Percentiles rank a stretch among this genome's conserved stretches.
Evolutionary conservation across 2,113 vertebrate species (phyloP).

Genomic region (Phaethornis superciliosus): DNA sequence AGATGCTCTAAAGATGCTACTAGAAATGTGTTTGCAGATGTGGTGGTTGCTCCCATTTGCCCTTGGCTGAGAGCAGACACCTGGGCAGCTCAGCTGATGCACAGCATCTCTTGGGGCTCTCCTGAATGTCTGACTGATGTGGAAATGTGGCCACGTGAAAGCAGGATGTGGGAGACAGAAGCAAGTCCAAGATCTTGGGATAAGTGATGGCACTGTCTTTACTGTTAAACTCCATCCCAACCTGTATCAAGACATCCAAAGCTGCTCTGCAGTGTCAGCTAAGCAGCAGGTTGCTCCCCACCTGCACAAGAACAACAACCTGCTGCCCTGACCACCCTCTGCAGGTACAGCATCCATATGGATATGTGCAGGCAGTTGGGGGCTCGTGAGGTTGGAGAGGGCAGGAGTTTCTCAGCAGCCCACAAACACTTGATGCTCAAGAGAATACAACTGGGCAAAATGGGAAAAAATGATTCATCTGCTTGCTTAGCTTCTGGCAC

Average conservation of each 20-base stretch:
- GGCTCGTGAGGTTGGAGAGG: neutral
- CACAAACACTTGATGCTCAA: neutral
- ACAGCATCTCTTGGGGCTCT: neutral
- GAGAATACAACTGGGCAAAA: neutral
- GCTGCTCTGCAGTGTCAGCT: neutral
- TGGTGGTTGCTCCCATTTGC: neutral
- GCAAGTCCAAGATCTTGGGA: neutral
- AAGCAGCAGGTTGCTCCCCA: neutral
- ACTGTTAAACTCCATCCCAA: neutral
- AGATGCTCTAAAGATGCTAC: neutral
- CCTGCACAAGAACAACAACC: neutral
- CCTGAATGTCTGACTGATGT: neutral
- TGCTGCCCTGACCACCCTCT: neutral
- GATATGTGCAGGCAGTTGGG: neutral
- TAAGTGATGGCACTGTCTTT: neutral
- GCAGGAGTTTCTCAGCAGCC: neutral
- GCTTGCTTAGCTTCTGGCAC: neutral
- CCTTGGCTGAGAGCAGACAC: neutral
- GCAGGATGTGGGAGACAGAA: neutral
- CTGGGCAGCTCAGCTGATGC: neutral
- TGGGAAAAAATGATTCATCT: neutral
- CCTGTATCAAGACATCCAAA: neutral
- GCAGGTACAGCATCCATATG: neutral
- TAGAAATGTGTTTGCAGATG: accelerated
- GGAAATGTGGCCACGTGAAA: neutral